Conservation (phyloP, 2,888 invertebrate genomes). For the Drosophila niveifrons region DNA sequence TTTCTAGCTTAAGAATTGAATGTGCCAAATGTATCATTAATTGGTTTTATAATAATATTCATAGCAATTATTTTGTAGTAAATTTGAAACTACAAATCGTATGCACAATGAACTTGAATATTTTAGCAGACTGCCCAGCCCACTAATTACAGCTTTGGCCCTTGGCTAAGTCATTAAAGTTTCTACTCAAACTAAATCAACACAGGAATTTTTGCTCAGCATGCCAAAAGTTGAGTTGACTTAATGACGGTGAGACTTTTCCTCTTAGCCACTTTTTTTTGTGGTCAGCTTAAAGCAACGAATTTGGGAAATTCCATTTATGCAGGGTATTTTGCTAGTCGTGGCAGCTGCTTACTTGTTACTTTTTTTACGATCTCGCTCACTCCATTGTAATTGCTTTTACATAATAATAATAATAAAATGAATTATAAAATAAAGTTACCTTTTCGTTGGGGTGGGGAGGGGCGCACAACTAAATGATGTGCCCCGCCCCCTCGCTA, state of each 20-base stretch:
- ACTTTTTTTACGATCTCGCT: constrained; percentile 54
- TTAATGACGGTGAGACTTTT: background rate
- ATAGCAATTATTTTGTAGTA: background rate
- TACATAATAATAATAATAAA: constrained; percentile 80
- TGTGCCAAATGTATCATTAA: background rate
- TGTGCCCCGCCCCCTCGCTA: constrained; percentile 22
- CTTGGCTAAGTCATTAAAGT: background rate
- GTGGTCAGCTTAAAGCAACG: background rate
- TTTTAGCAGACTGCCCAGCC: background rate
- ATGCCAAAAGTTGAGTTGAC: background rate
- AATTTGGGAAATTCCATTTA: no score
- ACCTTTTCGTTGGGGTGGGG: constrained; percentile 73
- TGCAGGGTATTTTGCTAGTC: constrained; percentile 43
- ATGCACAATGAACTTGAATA: background rate
- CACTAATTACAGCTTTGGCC: background rate
- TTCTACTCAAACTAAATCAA: background rate
- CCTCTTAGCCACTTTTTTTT: background rate
- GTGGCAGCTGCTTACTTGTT: constrained; percentile 31
- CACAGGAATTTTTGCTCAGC: background rate
- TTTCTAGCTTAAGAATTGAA: no score
- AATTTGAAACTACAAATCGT: background rate
- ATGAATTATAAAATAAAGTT: constrained; percentile 81
- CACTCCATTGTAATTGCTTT: constrained; percentile 67
- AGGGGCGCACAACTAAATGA: constrained; percentile 69
- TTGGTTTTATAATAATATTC: background rate